Evolutionary conservation across 2,113 vertebrate genomes (phyloP), one percentile per base, ranked within the genome.

Genomic region (Archilochus colubris): DNA sequence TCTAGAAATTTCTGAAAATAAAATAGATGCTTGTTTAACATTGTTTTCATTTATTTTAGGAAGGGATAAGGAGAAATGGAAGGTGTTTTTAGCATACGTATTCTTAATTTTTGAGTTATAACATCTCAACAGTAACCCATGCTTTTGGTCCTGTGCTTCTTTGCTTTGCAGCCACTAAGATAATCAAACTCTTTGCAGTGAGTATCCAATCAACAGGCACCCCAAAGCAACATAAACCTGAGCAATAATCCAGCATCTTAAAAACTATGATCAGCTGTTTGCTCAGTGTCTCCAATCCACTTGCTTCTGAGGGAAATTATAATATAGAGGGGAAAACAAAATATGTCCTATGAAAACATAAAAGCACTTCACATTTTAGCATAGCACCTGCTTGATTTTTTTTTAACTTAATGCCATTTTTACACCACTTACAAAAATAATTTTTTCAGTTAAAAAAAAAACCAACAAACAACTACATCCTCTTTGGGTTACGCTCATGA

Each of bases 391-490:
- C 62, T 86, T 95, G 43, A 61, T 68, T 82, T 54, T 33, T 93
- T 91, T 91, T 78, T 33, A 80, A 88, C 75, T 92, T 93, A 93
- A 85, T 83, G 73, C 30, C 59, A 86, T 95, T 97, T 96, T 91
- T 79, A 97, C 80, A 94, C 93, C 76, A 89, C 86, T 91, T 90
- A 91, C 90, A 93, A 97, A 98, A 95, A 97, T 76, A 97, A 58
- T 92, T 82, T 46, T 97, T 97, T 95, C 68, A 62, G 97, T 95
- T 97, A 88, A 91, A 95, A 77, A 46, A 46, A 58, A 38, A 53
- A 62, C 66, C 66, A 70, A 89, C 27, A 95, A 86, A 81, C 2
- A 81, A 94, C 91, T 95, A 86, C 76, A 92, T 94, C 93, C 81
- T 81, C 78, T 94, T 75, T n/a, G 70, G 62, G 69, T 91, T 87